Evolutionary conservation across 2,797 vertebrate genomes (phyloP).

Genomic region (Natrix natrix): DNA sequence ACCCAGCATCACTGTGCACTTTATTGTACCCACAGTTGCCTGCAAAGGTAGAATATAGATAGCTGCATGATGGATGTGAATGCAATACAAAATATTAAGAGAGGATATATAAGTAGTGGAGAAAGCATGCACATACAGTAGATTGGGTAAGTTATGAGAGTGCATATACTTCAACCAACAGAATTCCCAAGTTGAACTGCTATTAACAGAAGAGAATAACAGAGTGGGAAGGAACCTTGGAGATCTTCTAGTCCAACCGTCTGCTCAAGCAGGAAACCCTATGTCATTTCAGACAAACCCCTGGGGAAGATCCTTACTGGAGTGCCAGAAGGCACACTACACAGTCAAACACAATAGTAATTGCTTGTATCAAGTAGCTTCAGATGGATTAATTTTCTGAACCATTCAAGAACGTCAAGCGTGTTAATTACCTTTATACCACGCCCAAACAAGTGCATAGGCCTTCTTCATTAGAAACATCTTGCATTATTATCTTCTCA

Average conservation of each 20-base stretch:
- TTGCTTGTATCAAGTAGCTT: not conserved
- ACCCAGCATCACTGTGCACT: not conserved
- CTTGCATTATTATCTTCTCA: not conserved
- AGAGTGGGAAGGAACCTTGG: not conserved
- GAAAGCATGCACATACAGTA: not conserved
- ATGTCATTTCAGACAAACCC: not conserved
- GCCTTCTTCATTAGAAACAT: not conserved
- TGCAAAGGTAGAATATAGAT: not conserved
- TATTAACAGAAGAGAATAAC: not conserved
- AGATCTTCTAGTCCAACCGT: not conserved
- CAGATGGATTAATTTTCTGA: not conserved
- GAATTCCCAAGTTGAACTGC: no score
- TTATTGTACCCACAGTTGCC: not conserved
- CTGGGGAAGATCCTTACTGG: not conserved
- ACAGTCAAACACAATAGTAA: not conserved
- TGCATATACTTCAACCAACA: not conserved
- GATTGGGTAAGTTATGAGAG: not conserved
- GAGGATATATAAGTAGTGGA: not conserved
- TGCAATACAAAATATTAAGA: not conserved
- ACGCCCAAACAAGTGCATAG: not conserved
- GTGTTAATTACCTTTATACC: not conserved
- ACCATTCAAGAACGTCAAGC: not conserved
- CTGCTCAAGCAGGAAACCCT: not conserved
- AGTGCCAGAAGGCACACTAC: not conserved
- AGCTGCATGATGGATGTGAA: not conserved